Evolutionary conservation across 2,888 invertebrate genomes (phyloP), one percentile per base, ranked within the genome.

Genomic region (Sphecodes monilicornis): DNA sequence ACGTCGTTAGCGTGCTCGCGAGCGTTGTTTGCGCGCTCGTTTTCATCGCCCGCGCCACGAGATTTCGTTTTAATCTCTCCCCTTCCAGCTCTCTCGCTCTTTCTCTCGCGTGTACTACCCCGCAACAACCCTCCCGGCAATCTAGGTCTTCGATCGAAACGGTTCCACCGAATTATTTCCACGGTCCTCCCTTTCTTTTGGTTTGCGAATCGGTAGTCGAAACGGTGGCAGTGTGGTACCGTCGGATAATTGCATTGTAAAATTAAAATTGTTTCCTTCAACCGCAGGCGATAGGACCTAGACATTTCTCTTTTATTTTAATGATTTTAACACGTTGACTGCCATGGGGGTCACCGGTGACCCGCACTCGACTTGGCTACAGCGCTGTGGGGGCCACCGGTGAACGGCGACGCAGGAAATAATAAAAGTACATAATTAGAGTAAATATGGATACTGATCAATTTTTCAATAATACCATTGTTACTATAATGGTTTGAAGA

Each of bases 1-100:
- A 81, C 73, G 69, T 82, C 74, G 57, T 83, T 64, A 76, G 16
- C 57, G 75, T 68, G 75, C 66, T 41, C 57, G 57, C 41, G 70
- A n/a, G 18, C 43, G 77, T 71, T 72, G 77, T 77, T 77, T 77
- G 60, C 43, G 57, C 70, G 57, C 71, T 70, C 70, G 71, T 71
- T 78, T 57, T 73, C 78, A 78, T 32, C 41, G 64, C 2, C 57
- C 43, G 8, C 10, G 70, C 29, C 68, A 11, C 77, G 22, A n/a
- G n/a, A 57, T 41, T 54, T 57, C 77, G 77, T 41, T 10, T 50
- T 41, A 32, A 29, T n/a, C 71, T 32, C 43, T 18, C 36, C 4
- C 3, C 3, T 8, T 16, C 57, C 26, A 26, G 13, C 26, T 57
- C 22, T 50, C 50, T 22, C 50, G 22, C 26, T 57, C 26, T 57